These are phyloP conservation scores for Palloptera scutellata DNA, from an alignment of 2,888 invertebrate genomes.

Conservation along the genomic window DNA sequence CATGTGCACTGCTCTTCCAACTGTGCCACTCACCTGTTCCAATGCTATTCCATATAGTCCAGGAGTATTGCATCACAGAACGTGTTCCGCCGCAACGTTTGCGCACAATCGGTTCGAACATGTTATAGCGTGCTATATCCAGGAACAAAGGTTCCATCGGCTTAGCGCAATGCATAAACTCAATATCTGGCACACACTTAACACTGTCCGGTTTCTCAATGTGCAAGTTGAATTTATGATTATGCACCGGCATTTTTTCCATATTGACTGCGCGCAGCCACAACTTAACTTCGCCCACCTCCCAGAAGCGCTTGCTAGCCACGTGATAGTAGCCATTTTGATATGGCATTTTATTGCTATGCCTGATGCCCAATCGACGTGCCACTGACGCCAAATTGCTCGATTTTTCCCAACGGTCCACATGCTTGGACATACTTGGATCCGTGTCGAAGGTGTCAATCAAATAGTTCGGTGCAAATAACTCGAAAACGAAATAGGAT, in stretches of 20 bases:
- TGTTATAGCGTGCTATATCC: conserved; percentile 43
- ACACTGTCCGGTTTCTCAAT: conserved; percentile 14
- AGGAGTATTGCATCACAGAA: conserved; percentile 34
- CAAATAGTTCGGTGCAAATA: conserved; percentile 36
- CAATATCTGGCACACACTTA: conserved; percentile 36
- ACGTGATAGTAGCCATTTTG: conserved; percentile 41
- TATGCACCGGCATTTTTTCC: conserved; percentile 5
- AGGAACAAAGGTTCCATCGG: conserved; percentile 39
- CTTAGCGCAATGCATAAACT: conserved; percentile 39
- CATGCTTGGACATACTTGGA: not conserved
- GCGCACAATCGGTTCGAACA: conserved; percentile 39
- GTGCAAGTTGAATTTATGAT: conserved; percentile 28
- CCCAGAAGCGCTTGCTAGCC: conserved; percentile 37
- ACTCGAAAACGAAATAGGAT: conserved; percentile 33
- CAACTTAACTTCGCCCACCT: conserved; percentile 27
- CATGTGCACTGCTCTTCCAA: not conserved
- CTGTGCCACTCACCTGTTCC: conserved; percentile 27
- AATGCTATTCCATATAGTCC: conserved; percentile 41
- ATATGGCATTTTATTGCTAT: conserved; percentile 41
- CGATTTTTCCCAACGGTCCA: conserved; percentile 20
- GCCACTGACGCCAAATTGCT: conserved; percentile 33
- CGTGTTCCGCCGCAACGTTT: conserved; percentile 32
- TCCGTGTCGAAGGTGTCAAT: conserved; percentile 39
- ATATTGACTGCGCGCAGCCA: conserved; percentile 11
- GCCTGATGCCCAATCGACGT: conserved; percentile 27